Base-by-base conservation (phyloP, 2,797 vertebrate species). In the Pangasius mekongensis region DNA sequence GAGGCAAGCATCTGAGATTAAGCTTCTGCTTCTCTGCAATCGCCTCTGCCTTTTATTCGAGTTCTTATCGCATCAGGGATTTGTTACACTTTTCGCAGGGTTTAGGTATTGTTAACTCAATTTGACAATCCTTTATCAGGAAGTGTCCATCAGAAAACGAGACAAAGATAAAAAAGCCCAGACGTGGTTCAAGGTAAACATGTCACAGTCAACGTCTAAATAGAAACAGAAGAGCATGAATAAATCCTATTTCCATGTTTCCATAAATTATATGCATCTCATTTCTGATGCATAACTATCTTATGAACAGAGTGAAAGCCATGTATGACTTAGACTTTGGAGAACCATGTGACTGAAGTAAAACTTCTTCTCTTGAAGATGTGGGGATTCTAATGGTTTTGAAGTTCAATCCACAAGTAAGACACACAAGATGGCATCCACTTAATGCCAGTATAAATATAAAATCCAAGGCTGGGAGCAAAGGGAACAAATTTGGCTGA, bases 21-120 rank as follows among this genome's bases (percentile, higher is more conserved):
- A 85, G 74, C 82, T 87, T 86, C 56, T 62, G 36, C 66, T 74
- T 39, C 49, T 78, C 78, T 30, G 82, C 78, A 89, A 86, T 83
- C 82, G 27, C 66, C 36, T 73, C 76, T 80, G 73, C 27, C 43
- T 54, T 58, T 86, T 88, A 86, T 88, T 87, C 71, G 47, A 86
- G 84, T 86, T 86, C 66, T 91, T 83, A 91, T 90, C 86, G 56
- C 77, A 47, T 67, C 69, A 78, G 83, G 83, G 87, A 89, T 91
- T 88, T 52, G 87, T 83, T 83, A 89, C 88, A 52, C 54, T 67
- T 88, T 88, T 90, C 49, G 52, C 43, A 47, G 52, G 76, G 85
- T 87, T 91, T 85, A 80, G 82, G 71, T 67, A 84, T 74, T 84
- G 81, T 84, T 54, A 83, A 87, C 85, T 84, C 77, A 84, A 87